Conservation (phyloP, 1,140 invertebrate genomes). For the Philotrypesis tridentata region DNA sequence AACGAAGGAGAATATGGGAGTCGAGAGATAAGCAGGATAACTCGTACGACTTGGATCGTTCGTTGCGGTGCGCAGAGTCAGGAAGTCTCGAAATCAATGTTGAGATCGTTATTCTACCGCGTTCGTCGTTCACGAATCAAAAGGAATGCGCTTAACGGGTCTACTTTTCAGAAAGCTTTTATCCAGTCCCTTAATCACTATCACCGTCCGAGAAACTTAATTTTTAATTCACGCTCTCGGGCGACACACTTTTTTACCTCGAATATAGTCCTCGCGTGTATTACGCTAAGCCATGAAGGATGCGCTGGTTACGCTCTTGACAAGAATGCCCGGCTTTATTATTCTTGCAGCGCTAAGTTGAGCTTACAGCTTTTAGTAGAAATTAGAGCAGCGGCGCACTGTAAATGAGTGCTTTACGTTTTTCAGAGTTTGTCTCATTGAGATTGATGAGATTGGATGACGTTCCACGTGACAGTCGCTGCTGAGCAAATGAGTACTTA, state of each 20-base stretch:
- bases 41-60: too few relatives aligned
- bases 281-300: neutral
- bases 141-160: too few relatives aligned
- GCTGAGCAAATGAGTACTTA: too few relatives aligned
- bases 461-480: too few relatives aligned
- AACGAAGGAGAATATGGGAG: too few relatives aligned
- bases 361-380: neutral
- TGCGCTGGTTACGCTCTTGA: neutral
- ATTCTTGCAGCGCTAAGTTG: neutral
- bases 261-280: neutral
- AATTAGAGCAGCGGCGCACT: neutral
- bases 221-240: neutral
- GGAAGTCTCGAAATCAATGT: too few relatives aligned
- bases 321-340: neutral
- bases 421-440: too few relatives aligned
- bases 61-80: too few relatives aligned
- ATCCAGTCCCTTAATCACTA: neutral
- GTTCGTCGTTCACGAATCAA: neutral
- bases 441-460: too few relatives aligned
- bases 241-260: neutral
- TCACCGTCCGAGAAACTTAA: too few relatives aligned
- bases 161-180: neutral
- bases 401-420: too few relatives aligned
- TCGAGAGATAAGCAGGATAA: too few relatives aligned
- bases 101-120: neutral